Base-by-base conservation (phyloP, 37 sponge, comb jelly and placozoan species). In the Ephydatia muelleri region DNA sequence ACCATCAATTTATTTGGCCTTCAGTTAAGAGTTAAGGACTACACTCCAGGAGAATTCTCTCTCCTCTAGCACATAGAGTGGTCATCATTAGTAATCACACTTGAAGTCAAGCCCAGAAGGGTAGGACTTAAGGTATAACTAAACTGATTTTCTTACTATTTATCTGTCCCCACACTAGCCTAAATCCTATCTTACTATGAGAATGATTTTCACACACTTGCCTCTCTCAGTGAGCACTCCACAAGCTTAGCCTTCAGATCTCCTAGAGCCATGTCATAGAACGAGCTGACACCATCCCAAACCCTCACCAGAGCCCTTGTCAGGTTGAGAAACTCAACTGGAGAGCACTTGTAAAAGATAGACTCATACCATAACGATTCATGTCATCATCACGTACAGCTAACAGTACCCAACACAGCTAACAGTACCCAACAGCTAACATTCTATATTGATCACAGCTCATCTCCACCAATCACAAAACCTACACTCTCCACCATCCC, bases 341-440 rank as follows among this genome's bases (percentile, higher is more conserved):
- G 88, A 26, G 83, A 88, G 36, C 77, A 82, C 83, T 82, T 32
- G n/a, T n/a, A n/a, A n/a, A n/a, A n/a, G n/a, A n/a, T n/a, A n/a
- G n/a, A n/a, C 43, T 43, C 43, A 43, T 9, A 43, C 43, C 43
- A 43, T 43, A 43, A 43, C 43, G 43, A 57, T 57, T 19, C 57
- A 57, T 14, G 16, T 11, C 57, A 43, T 57, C 57, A 57, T 21
- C 57, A 57, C 57, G 0, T 1, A 57, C 57, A 11, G 57, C 57
- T 57, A 21, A 16, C 19, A 14, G 0, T 57, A 21, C 57, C 3
- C 43, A 43, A 9, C 43, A 43, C 43, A 43, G 43, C 57, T 57
- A 21, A 11, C 57, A 57, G 19, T 57, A 14, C 57, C 57, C 57
- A 5, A 57, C n/a, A n/a, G n/a, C n/a, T n/a, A n/a, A n/a, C n/a